Conservation (phyloP, 2,797 vertebrate species). For the Geotrypetes seraphini region DNA sequence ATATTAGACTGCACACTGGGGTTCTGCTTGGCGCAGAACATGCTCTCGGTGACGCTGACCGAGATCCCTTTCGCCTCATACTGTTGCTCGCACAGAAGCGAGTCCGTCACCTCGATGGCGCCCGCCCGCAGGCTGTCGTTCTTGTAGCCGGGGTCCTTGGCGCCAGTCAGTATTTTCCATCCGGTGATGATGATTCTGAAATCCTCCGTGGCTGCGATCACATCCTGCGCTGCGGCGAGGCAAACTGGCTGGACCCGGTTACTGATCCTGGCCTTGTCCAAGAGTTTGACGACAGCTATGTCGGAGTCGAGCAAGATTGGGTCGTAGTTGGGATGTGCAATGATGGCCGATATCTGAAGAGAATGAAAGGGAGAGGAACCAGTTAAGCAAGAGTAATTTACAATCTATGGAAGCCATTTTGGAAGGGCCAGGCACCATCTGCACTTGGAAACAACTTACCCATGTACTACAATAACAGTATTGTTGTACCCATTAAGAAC, state of each 20-base stretch:
- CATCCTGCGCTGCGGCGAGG: conserved; percentile 55
- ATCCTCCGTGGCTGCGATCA: conserved; percentile 40
- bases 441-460: no score
- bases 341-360: conserved; percentile 74
- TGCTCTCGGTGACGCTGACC: conserved; percentile 87
- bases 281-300: conserved; percentile 78
- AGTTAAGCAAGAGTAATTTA: not conserved
- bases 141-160: conserved; percentile 39
- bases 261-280: conserved; percentile 86
- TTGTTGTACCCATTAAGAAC: no score
- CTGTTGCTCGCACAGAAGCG: conserved; percentile 83
- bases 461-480: no score
- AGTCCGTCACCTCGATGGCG: conserved; percentile 68
- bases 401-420: no score
- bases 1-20: conserved; percentile 66
- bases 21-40: conserved; percentile 82
- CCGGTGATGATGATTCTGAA: conserved; percentile 68
- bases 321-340: conserved; percentile 84
- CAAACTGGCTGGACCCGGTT: conserved; percentile 82
- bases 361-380: conserved; percentile 5
- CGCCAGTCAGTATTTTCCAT: conserved; percentile 73
- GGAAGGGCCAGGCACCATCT: no score
- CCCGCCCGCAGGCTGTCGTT: conserved; percentile 77
- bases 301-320: conserved; percentile 86
- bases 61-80: conserved; percentile 77